Base-by-base conservation (phyloP, 2,113 vertebrate genomes). In the Chamaea fasciata region DNA sequence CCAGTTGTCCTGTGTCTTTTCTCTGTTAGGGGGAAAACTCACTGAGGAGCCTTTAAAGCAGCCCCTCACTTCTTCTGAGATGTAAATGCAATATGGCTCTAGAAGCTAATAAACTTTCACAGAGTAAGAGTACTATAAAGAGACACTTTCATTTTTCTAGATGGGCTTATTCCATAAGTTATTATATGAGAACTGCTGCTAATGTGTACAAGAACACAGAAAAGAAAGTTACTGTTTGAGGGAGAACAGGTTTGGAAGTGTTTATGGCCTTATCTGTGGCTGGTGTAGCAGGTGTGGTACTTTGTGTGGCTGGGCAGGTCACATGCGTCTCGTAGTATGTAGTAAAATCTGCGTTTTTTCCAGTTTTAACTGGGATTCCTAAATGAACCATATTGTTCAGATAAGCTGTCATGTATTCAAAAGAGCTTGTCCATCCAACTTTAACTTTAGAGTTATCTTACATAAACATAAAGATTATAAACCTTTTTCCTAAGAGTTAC, bases 261-360 rank as follows among this genome's bases (percentile, higher is more conserved):
- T 62, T 42, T 82, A 18, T 86, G 63, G 28, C 39, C 24, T 76
- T 21, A 1, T 49, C 39, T 71, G 27, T 62, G 37, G 16, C 31
- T 53, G 53, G 5, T 22, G n/a, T 82, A 28, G 46, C 39, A 55
- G 57, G 22, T 1, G 1, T 46, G 13, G 30, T 56, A 56, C 11
- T 53, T 65, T 11, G 28, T 81, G 69, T 62, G 62, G 16, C 56
- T 59, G 59, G 44, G 37, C 53, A 63, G 22, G 16, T 77, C 1
- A 1, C 20, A 5, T 0, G 0, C 15, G 46, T 80, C 23, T 55
- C 6, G 1, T 27, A 18, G 8, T 30, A 27, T 20, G 41, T 17
- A 60, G 26, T 33, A 75, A 74, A 78, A 86, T 19, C 52, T 89
- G 28, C 1, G 0, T 39, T 50, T 62, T 65, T 50, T 11, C 44